Evolutionary conservation across 2,888 invertebrate genomes (phyloP).

Genomic region (Hirtodrosophila trivittata): DNA sequence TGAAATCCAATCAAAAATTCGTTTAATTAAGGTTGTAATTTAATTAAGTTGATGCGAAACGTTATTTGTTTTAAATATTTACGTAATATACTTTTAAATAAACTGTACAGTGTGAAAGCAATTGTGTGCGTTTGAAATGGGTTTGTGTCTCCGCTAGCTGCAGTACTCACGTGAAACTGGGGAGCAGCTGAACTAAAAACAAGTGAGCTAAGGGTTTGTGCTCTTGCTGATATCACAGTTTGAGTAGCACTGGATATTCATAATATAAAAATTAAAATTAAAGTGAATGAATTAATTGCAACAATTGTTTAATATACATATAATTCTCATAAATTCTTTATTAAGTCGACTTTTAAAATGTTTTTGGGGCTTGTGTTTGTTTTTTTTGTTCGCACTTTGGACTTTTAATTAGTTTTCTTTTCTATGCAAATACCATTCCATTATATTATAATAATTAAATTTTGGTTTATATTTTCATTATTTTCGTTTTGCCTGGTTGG

Average conservation of each 20-base stretch:
- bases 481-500: no score
- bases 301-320: constrained; percentile 66
- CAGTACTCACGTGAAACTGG: background rate
- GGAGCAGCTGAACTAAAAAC: background rate
- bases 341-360: constrained; percentile 82
- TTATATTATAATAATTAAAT: constrained; percentile 65
- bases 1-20: constrained; percentile 56
- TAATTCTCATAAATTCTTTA: constrained; percentile 82
- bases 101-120: constrained; percentile 3
- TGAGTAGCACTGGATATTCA: background rate
- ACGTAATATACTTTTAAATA: constrained; percentile 23
- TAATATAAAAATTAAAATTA: background rate
- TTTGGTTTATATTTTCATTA: constrained; percentile 53
- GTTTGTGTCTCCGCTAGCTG: constrained; percentile 9
- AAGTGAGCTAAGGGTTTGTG: background rate
- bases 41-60: constrained; percentile 44
- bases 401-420: constrained; percentile 70
- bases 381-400: constrained; percentile 44
- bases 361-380: constrained; percentile 35
- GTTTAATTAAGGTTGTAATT: constrained; percentile 54
- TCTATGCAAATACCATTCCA: constrained; percentile 72
- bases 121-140: background rate
- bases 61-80: constrained; percentile 43
- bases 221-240: constrained; percentile 15
- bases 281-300: constrained; percentile 6